phyloP scores from a whole-genome alignment of 1,140 invertebrate genomes.

The Sarcophaga bullata region DNA sequence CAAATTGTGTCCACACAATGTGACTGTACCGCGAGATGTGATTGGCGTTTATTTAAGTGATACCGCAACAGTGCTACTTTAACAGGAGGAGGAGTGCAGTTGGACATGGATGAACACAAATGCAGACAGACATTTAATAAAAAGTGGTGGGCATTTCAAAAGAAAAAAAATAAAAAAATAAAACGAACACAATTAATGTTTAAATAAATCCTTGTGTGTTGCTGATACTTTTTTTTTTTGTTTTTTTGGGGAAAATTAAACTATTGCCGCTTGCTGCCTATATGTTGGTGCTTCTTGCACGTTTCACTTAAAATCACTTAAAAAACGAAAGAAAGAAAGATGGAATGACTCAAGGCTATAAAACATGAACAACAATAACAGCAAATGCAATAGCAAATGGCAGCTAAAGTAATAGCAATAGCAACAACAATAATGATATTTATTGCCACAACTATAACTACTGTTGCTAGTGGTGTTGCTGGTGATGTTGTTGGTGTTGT shows the following conservation, averaged over 20 bases:
- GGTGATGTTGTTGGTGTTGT: no score
- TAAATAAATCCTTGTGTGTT: not conserved
- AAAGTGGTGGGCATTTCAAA: not conserved
- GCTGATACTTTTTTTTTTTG: not conserved
- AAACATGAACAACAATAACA: conserved; percentile 1
- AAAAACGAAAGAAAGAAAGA: not conserved
- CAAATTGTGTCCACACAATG: conserved; percentile 12
- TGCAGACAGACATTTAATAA: not conserved
- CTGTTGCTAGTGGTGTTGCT: not conserved
- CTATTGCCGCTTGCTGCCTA: conserved; percentile 1
- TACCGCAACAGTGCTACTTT: not conserved
- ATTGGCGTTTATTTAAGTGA: not conserved
- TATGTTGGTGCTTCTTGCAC: not conserved
- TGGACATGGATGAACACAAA: not conserved
- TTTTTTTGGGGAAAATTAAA: conserved; percentile 24
- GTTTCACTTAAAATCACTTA: conserved; percentile 24
- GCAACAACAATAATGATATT: not conserved
- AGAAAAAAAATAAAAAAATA: not conserved
- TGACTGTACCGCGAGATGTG: not conserved
- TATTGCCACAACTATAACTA: not conserved
- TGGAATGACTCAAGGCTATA: conserved; percentile 7
- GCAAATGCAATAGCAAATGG: not conserved
- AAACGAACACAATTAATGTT: not conserved
- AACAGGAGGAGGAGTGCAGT: not conserved
- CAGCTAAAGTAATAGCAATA: not conserved